Conservation (phyloP, 64 coral and sea anemone genomes). For the Montipora foliosa region DNA sequence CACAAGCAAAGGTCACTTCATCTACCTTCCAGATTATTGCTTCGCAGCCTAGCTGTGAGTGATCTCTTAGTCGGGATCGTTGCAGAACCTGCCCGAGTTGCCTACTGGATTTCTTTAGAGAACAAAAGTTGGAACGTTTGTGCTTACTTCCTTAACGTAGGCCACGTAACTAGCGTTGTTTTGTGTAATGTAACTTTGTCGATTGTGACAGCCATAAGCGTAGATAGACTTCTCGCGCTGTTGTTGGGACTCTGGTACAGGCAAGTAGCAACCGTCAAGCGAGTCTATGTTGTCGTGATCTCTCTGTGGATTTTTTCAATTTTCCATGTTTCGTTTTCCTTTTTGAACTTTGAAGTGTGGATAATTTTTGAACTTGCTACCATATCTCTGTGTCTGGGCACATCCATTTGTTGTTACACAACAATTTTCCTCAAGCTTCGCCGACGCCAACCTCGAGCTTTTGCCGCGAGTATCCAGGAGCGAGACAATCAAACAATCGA, state of each 20-base stretch:
- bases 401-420: background rate
- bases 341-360: background rate
- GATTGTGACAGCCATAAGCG: background rate
- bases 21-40: background rate
- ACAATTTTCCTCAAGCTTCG: background rate
- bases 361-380: no score
- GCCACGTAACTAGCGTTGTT: background rate
- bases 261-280: background rate
- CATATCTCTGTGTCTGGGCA: background rate
- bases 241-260: background rate
- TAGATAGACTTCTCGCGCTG: background rate
- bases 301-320: background rate
- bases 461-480: no score
- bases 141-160: background rate
- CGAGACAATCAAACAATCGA: background rate
- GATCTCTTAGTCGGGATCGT: background rate
- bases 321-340: background rate
- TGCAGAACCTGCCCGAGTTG: background rate
- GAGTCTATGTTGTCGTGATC: background rate
- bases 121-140: background rate
- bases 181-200: background rate
- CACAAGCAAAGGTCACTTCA: background rate
- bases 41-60: background rate
- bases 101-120: background rate
- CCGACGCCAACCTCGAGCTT: background rate